These are phyloP conservation scores for Rhinogobius similis DNA, from an alignment of 2,113 vertebrate species.

Conservation along the genomic window DNA sequence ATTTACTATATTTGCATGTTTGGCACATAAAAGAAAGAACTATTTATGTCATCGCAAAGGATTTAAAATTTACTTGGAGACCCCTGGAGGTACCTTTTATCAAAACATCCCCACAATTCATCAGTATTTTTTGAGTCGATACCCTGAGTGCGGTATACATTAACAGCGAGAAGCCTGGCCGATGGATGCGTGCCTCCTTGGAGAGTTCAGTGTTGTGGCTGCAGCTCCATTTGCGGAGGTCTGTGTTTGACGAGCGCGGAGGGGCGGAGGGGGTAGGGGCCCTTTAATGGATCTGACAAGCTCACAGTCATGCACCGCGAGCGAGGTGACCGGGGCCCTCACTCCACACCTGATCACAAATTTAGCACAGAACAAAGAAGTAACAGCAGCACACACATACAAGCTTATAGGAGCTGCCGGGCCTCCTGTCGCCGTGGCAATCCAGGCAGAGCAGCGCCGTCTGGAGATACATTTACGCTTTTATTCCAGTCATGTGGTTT, in stretches of 20 bases:
- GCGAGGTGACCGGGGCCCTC: conserved; percentile 87
- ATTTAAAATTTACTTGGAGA: not conserved
- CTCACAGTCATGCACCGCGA: conserved; percentile 90
- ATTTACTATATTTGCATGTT: no score
- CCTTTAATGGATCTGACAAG: conserved; percentile 71
- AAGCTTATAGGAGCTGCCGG: conserved; percentile 12
- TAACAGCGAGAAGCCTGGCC: conserved; percentile 49
- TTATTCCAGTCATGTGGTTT: not conserved
- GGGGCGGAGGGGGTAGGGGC: conserved; percentile 27
- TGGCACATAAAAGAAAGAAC: no score
- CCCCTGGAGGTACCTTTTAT: not conserved
- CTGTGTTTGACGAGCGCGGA: conserved; percentile 19
- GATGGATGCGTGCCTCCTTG: conserved; percentile 59
- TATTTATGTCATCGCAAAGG: not conserved
- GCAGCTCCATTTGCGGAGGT: conserved; percentile 88
- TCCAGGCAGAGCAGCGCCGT: conserved; percentile 20
- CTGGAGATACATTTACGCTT: not conserved
- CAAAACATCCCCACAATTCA: conserved; percentile 40
- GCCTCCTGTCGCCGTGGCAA: conserved; percentile 32
- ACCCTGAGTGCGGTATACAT: conserved; percentile 39
- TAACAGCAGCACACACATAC: conserved; percentile 75
- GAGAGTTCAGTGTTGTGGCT: conserved; percentile 90
- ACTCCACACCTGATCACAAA: conserved; percentile 34
- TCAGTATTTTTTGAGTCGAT: conserved; percentile 24
- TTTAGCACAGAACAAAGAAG: conserved; percentile 34